A percentile compares a stretch with the other conserved stretches of the same genome.
phyloP scores from a whole-genome alignment of 2,888 invertebrate genomes.

The Papilio gigon region DNA sequence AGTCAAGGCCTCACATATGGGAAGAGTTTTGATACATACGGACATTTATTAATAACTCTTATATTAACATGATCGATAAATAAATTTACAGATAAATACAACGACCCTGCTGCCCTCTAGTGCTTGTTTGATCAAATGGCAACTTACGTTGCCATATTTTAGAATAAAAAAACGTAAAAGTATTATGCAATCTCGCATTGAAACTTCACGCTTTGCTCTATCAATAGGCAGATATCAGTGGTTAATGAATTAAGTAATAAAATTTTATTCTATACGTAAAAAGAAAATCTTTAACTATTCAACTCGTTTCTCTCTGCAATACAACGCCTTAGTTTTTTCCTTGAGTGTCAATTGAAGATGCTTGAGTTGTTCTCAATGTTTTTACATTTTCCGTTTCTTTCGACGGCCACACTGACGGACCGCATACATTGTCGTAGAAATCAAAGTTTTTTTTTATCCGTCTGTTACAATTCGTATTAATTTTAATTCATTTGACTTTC shows the following conservation, averaged over 20 bases:
- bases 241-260: too few species aligned
- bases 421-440: conserved; percentile 1
- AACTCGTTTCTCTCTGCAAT: conserved; percentile 23
- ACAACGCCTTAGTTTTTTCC: conserved; percentile 16
- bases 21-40: conserved; percentile 44
- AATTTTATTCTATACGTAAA: too few species aligned
- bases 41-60: not conserved
- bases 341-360: conserved; percentile 26
- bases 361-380: conserved; percentile 19
- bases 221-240: too few species aligned
- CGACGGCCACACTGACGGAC: conserved; percentile 5
- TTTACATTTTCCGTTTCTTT: conserved; percentile 23
- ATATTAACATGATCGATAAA: too few species aligned
- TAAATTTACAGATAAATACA: too few species aligned
- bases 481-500: too few species aligned
- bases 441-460: not conserved
- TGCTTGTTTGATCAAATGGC: too few species aligned
- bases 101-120: too few species aligned
- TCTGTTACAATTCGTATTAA: not conserved
- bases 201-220: too few species aligned
- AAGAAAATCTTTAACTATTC: conserved; percentile 25
- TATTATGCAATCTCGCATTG: too few species aligned
- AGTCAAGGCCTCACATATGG: conserved; percentile 67
- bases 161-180: too few species aligned
- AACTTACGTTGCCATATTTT: too few species aligned